These are phyloP conservation scores for Diachasmimorpha longicaudata DNA, from an alignment of 1,140 invertebrate species.

Conservation along the genomic window DNA sequence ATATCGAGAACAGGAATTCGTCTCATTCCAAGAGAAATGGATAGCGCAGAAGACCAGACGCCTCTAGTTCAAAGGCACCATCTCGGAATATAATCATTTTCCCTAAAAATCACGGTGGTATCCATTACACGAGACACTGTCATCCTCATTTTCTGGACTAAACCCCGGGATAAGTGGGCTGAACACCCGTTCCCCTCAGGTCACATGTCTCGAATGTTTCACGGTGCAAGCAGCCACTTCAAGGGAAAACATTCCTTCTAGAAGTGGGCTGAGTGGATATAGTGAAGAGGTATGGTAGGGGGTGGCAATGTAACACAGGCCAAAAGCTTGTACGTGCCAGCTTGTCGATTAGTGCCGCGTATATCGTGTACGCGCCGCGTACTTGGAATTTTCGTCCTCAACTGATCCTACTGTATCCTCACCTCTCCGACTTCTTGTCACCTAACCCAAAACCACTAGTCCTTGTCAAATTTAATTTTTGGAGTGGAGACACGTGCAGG, in stretches of 20 bases:
- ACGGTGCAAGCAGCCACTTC: constrained; percentile 30
- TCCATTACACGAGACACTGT: neutral
- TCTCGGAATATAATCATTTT: neutral
- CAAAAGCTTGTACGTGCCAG: constrained; percentile 10
- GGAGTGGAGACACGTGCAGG: neutral
- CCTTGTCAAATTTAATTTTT: neutral
- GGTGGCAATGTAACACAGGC: neutral
- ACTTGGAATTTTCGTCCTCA: neutral
- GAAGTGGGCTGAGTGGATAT: constrained; percentile 13
- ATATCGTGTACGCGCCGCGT: neutral
- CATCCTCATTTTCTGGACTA: neutral
- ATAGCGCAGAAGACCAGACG: neutral
- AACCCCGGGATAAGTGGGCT: neutral
- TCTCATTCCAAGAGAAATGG: constrained; percentile 9
- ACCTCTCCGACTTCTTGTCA: neutral
- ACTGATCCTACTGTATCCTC: neutral
- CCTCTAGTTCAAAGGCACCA: neutral
- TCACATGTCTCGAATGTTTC: constrained; percentile 32
- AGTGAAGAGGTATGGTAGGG: neutral
- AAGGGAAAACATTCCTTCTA: constrained; percentile 32
- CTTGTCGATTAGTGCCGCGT: neutral
- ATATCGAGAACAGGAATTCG: constrained; percentile 32
- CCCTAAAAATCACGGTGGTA: neutral
- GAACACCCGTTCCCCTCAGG: constrained; percentile 8
- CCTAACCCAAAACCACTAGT: neutral